Conservation (phyloP, 2,113 vertebrate genomes). For the Tychaedon coryphoeus region DNA sequence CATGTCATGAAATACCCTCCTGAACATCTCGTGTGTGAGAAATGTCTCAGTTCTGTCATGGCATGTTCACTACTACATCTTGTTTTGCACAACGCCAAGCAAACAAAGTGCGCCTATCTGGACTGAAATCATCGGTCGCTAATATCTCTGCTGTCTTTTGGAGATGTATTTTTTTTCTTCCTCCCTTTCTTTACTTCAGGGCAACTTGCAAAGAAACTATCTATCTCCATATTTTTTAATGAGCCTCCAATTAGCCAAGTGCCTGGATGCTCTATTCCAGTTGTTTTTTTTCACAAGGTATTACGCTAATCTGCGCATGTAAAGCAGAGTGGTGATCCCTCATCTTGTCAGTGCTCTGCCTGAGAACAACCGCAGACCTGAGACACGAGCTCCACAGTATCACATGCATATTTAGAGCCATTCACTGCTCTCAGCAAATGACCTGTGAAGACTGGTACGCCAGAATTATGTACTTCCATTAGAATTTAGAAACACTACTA, state of each 20-base stretch:
- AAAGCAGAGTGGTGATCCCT: conserved; percentile 38
- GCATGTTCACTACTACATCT: not conserved
- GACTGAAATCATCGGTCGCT: not conserved
- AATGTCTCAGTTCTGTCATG: conserved; percentile 14
- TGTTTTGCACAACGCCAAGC: not conserved
- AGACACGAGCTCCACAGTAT: not conserved
- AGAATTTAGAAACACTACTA: not conserved
- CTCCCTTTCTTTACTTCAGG: conserved; percentile 35
- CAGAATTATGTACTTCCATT: not conserved
- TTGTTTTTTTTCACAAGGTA: conserved; percentile 36
- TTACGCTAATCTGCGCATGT: conserved; percentile 33
- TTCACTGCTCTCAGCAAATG: not conserved
- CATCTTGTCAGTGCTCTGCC: conserved; percentile 42
- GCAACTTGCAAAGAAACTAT: conserved; percentile 42
- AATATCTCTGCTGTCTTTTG: conserved; percentile 9
- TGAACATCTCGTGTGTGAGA: not conserved
- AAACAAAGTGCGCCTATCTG: not conserved
- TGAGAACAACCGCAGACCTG: not conserved
- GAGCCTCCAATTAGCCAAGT: conserved; percentile 60
- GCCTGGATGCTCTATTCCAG: conserved; percentile 40
- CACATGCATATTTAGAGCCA: conserved; percentile 30
- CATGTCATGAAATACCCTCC: not conserved
- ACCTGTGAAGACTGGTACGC: not conserved
- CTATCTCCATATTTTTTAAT: conserved; percentile 60
- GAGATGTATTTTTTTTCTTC: not conserved